Conservation (phyloP, 2,797 vertebrate species). For the Ibycter americanus region DNA sequence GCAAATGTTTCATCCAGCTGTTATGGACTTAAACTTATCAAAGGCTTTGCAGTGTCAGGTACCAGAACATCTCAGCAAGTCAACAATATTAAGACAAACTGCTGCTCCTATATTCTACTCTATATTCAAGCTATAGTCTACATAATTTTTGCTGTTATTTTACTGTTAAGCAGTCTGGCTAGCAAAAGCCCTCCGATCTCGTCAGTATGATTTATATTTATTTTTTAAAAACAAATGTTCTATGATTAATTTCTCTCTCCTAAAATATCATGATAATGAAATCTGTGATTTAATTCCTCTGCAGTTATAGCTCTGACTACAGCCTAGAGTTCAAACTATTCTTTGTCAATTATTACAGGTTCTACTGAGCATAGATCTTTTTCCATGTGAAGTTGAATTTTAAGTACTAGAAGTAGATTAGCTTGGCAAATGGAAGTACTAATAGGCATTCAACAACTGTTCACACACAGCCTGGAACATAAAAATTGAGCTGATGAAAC, state of each 20-base stretch:
- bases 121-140: not conserved
- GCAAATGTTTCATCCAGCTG: not conserved
- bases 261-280: not conserved
- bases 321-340: not conserved
- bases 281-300: not conserved
- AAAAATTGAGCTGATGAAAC: not conserved
- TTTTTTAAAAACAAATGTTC: not conserved
- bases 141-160: conserved; percentile 17
- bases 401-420: conserved; percentile 15
- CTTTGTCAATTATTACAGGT: not conserved
- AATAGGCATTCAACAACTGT: not conserved
- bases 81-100: conserved; percentile 3
- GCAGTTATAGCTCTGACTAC: not conserved
- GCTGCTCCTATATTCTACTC: not conserved
- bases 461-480: not conserved
- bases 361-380: not conserved
- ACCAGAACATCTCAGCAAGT: not conserved
- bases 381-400: not conserved
- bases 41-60: not conserved
- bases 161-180: not conserved
- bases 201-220: not conserved
- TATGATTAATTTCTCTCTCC: conserved; percentile 22
- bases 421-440: not conserved
- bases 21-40: not conserved
- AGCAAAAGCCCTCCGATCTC: not conserved